A percentile compares a stretch with the other conserved stretches of the same genome.
Conservation (phyloP, 2,797 vertebrate genomes). For the Gambusia yucatana region DNA sequence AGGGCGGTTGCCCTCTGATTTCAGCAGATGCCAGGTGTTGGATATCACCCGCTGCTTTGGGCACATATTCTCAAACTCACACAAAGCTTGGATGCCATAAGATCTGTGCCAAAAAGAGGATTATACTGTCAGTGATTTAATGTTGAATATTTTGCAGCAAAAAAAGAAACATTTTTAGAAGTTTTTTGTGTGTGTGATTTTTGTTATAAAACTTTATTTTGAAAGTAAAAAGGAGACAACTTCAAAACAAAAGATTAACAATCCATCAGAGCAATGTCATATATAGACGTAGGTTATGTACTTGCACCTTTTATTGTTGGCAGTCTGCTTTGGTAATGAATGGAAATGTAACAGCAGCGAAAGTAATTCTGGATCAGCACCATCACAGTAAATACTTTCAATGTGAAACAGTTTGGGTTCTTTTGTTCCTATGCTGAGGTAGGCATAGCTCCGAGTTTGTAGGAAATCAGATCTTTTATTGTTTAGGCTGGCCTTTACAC, state of each 20-base stretch:
- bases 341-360: background rate
- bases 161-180: background rate
- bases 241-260: background rate
- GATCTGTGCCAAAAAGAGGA: background rate
- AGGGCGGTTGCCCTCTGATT: conserved; percentile 38
- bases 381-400: background rate
- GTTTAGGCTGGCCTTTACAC: background rate
- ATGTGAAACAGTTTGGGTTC: background rate
- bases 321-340: background rate
- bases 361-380: background rate
- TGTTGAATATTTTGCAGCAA: background rate
- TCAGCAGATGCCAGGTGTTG: conserved; percentile 58
- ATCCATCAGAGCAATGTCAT: background rate
- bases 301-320: background rate
- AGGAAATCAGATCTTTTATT: background rate
- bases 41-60: conserved; percentile 60
- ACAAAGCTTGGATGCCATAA: background rate
- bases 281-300: background rate
- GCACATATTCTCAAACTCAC: conserved; percentile 8
- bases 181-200: background rate
- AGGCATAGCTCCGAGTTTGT: background rate
- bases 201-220: background rate
- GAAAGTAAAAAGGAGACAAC: background rate
- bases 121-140: background rate
- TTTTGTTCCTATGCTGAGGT: background rate